These are phyloP conservation scores for Paratilapia polleni DNA, from an alignment of 2,113 vertebrate genomes.

Conservation along the genomic window DNA sequence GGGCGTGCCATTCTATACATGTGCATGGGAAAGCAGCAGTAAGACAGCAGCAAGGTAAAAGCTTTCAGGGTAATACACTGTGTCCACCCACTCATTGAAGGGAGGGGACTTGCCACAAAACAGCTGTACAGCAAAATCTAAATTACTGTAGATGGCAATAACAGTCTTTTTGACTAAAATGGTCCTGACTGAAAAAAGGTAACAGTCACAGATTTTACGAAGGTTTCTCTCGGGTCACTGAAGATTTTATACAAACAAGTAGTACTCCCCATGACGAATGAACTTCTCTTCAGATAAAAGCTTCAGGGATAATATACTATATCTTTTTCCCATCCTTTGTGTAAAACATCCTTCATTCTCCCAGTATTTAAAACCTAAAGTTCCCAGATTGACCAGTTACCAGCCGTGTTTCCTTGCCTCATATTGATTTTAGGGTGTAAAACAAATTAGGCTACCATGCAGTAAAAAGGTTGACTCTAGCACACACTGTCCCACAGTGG, in stretches of 20 bases:
- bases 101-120: background rate
- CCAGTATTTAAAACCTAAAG: background rate
- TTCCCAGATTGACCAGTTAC: conserved; percentile 1
- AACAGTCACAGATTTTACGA: no score
- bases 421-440: conserved; percentile 44
- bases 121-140: background rate
- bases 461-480: conserved; percentile 21
- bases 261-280: background rate
- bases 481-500: conserved; percentile 14
- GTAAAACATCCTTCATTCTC: background rate
- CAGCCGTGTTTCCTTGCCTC: background rate
- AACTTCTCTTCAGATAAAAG: background rate
- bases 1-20: background rate
- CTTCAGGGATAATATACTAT: background rate
- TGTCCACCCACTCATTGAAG: background rate
- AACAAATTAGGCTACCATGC: conserved; percentile 33
- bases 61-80: background rate
- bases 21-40: background rate
- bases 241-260: background rate
- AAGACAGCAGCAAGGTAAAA: background rate
- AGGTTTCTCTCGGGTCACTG: background rate
- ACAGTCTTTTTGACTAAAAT: background rate
- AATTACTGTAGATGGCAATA: background rate
- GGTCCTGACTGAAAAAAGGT: background rate
- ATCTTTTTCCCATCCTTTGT: background rate